phyloP scores from a whole-genome alignment of 2,113 vertebrate genomes.

The Numenius arquata region DNA sequence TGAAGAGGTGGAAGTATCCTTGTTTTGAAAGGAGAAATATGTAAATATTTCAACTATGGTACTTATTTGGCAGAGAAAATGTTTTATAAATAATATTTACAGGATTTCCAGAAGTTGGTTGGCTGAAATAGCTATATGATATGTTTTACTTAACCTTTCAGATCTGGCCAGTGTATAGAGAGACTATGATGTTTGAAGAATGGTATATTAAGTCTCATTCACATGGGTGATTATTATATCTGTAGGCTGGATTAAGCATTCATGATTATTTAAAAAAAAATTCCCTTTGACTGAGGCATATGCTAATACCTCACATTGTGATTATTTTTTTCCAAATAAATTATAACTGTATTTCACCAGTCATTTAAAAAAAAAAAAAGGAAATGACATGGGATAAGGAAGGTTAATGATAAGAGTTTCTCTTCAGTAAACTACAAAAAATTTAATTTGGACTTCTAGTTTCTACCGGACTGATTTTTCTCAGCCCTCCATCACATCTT shows the following conservation, averaged over 20 bases:
- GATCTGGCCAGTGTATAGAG: neutral
- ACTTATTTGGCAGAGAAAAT: neutral
- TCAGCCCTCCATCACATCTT: neutral
- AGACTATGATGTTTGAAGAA: neutral
- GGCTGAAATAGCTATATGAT: neutral
- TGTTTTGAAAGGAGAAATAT: neutral
- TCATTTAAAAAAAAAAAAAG: neutral
- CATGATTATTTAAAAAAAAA: neutral
- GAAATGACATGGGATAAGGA: neutral
- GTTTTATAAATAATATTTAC: neutral
- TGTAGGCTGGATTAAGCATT: neutral
- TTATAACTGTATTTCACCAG: neutral
- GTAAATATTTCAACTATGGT: neutral
- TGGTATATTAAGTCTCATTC: neutral
- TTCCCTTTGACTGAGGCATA: neutral
- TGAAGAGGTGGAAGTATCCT: neutral
- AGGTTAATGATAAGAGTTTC: neutral
- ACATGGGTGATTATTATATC: neutral
- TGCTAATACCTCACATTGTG: slow-evolving; percentile 11
- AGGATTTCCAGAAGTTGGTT: neutral
- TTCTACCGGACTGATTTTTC: neutral
- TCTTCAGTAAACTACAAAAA: neutral
- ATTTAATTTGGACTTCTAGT: neutral
- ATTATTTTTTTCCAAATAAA: too few species aligned
- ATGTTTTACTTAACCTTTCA: neutral